These are phyloP conservation scores for Auanema freiburgensis DNA, from an alignment of 2,888 invertebrate genomes.

Conservation along the genomic window DNA sequence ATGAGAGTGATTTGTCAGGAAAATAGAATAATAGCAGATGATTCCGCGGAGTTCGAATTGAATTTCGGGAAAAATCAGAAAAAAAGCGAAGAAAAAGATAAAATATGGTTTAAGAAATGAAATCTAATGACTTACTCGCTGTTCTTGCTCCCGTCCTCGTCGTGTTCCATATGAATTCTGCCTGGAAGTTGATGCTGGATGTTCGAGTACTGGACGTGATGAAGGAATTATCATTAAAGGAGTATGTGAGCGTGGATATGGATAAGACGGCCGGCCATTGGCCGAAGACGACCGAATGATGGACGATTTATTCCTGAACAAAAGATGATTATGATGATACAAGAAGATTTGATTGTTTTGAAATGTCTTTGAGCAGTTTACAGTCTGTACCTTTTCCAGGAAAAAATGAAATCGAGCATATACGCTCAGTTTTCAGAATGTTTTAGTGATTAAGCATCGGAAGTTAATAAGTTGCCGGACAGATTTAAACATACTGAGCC, in stretches of 20 bases:
- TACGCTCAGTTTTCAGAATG: too few species aligned
- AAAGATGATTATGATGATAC: background rate
- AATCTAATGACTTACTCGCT: background rate
- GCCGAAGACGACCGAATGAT: constrained; percentile 36
- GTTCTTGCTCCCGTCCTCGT: too few species aligned
- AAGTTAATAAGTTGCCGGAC: too few species aligned
- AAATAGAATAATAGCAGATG: too few species aligned
- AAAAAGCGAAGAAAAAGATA: background rate
- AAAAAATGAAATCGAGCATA: too few species aligned
- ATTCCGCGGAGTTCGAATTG: background rate
- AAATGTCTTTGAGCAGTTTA: too few species aligned
- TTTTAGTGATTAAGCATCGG: too few species aligned
- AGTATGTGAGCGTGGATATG: constrained; percentile 60
- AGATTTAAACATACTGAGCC: too few species aligned
- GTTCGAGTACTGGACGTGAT: constrained; percentile 23
- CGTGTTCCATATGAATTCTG: too few species aligned
- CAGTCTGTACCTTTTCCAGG: too few species aligned
- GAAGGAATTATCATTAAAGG: constrained; percentile 58
- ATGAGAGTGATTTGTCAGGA: too few species aligned
- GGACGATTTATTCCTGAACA: constrained; percentile 35
- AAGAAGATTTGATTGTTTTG: background rate
- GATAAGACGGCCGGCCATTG: constrained; percentile 38
- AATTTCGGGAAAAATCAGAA: background rate
- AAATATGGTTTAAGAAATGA: background rate
- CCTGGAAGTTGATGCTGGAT: too few species aligned